These are phyloP conservation scores for Grallaria varia DNA, from an alignment of 2,113 vertebrate genomes.

Conservation along the genomic window DNA sequence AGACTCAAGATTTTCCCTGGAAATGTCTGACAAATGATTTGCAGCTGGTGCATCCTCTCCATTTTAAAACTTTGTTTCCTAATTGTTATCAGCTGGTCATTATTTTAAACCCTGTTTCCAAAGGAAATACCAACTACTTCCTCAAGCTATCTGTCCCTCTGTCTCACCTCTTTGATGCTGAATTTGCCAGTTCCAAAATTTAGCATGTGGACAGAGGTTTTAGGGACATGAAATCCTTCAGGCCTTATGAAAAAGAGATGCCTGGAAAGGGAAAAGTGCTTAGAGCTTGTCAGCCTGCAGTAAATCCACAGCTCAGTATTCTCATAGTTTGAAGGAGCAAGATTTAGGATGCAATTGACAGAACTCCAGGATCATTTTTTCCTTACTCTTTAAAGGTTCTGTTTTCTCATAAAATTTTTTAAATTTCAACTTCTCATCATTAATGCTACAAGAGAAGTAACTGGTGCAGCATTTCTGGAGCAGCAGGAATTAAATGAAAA, in stretches of 20 bases:
- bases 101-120: neutral
- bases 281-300: neutral
- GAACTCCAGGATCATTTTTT: neutral
- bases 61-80: neutral
- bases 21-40: neutral
- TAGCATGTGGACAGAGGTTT: neutral
- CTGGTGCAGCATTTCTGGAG: neutral
- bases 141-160: neutral
- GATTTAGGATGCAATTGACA: neutral
- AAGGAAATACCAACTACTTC: neutral
- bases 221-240: neutral
- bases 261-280: neutral
- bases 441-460: neutral
- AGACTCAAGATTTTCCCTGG: neutral
- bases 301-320: neutral
- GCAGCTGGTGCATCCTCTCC: neutral
- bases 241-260: neutral
- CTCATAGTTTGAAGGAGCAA: neutral
- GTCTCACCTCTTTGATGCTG: neutral
- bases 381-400: neutral
- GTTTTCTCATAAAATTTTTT: neutral
- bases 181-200: neutral
- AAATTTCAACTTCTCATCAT: neutral
- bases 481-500: neutral
- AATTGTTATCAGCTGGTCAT: neutral